Evolutionary conservation across 2,113 vertebrate genomes (phyloP), one percentile per base, ranked within the genome.

Genomic region (Pseudorectes ferrugineus): DNA sequence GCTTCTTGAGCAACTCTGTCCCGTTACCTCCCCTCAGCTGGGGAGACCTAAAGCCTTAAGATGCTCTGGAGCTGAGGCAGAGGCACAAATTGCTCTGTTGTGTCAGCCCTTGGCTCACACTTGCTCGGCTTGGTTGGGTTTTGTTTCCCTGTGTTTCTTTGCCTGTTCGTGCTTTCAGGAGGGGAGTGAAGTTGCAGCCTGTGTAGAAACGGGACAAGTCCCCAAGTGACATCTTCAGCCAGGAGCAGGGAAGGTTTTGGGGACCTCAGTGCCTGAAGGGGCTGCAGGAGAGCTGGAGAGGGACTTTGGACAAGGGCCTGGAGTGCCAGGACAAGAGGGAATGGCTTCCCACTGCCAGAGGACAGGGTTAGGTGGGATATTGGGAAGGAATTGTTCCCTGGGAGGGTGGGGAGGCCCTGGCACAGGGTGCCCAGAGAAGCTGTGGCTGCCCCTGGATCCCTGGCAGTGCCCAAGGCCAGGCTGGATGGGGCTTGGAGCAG

Each of bases 1-100:
- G 92, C 95, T 93, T 94, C 94, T 95, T 94, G 92, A 96, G 93
- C 93, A 96, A 92, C 77, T 76, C 93, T 84, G 61, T 76, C 58
- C 81, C 11, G 5, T 85, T 79, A 75, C 95, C 94, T 97, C 95
- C 93, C 88, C 76, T 88, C 82, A 20, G 6, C 92, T 92, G 79
- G 76, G 63, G 85, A 91, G 80, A 95, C 73, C 92, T 76, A 71
- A 82, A 86, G 93, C 90, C 72, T 22, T 84, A 72, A 74, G 90
- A 87, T 87, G 68, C 58, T 91, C 89, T 79, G 0, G 54, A 76
- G 85, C 88, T 58, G 82, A 66, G 66, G 79, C 78, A 26, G 66
- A 35, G 83, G 51, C n/a, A 28, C 90, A 91, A 29, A 73, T 89
- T 61, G 89, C 92, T 87, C 74, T 48, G 74, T 82, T 79, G 81